Evolutionary conservation across 1,140 invertebrate genomes (phyloP), one percentile per base, ranked within the genome.

Genomic region (Meloidogyne chitwoodi): DNA sequence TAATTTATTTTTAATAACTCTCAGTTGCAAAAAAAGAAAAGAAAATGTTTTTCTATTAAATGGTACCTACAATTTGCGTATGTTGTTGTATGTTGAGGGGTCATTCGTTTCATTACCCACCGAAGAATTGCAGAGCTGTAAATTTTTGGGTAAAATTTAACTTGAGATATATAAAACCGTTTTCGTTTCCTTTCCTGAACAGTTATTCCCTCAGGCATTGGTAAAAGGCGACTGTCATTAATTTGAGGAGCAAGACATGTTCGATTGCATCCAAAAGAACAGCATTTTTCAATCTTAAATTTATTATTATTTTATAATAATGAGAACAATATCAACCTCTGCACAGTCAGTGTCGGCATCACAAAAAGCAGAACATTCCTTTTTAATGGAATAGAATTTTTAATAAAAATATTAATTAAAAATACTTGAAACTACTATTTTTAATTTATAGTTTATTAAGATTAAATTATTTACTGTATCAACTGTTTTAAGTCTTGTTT

Each of bases 351-450:
- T 79, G 68, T 85, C 83, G 19, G 69, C 62, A 67, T 84, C 79
- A 68, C 83, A 85, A 22, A 76, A 41, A 5, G 83, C 83, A 16
- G 80, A 80, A 73, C 83, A 85, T 75, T 85, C 83, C 80, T 83
- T 29, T n/a, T 38, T 10, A 38, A 38, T 38, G 3, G 34, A 38
- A 38, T 0, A 38, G 0, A 81, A 74, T 2, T 31, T 16, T 10
- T 67, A 31, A 22, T 78, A 19, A 19, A 26, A 27, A 56, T 16
- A 16, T 56, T 81, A 44, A 71, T 41, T 31, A n/a, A n/a, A n/a
- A n/a, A n/a, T n/a, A n/a, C n/a, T n/a, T n/a, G n/a, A n/a, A n/a
- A n/a, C n/a, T n/a, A n/a, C n/a, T n/a, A n/a, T n/a, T n/a, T n/a
- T n/a, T n/a, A n/a, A n/a, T n/a, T n/a, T n/a, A n/a, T n/a, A n/a